phyloP scores from a whole-genome alignment of 2,888 invertebrate species.

The Agonopterix alstromeriana region DNA sequence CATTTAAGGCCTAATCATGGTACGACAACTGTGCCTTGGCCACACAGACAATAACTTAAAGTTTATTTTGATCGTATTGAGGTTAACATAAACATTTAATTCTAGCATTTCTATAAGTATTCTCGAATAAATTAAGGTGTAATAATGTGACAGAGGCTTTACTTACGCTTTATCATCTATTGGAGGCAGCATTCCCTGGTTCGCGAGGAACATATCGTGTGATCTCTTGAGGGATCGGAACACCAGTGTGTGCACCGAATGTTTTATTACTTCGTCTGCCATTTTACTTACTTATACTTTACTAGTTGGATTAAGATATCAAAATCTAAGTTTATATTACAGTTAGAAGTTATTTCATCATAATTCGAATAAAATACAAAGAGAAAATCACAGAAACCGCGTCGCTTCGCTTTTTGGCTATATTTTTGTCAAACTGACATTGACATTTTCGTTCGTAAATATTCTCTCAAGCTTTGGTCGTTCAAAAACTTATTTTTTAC shows the following conservation, averaged over 20 bases:
- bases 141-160: neutral
- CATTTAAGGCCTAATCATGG: too few relatives aligned
- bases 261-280: slow-evolving; percentile 93
- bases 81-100: too few relatives aligned
- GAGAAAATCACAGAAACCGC: neutral
- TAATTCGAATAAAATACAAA: neutral
- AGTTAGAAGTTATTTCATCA: neutral
- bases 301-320: neutral
- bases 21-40: too few relatives aligned
- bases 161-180: slow-evolving; percentile 90
- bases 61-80: too few relatives aligned
- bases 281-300: slow-evolving; percentile 34
- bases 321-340: neutral
- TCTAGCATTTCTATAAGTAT: too few relatives aligned
- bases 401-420: neutral
- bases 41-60: too few relatives aligned
- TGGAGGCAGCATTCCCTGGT: slow-evolving; percentile 90
- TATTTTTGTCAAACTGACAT: neutral
- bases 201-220: slow-evolving; percentile 97
- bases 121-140: too few relatives aligned
- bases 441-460: neutral
- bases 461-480: too few relatives aligned
- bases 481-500: too few relatives aligned
- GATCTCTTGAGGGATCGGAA: slow-evolving; percentile 97
- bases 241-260: slow-evolving; percentile 97